These are phyloP conservation scores for Diadumene lineata DNA, from an alignment of 92 coral and sea anemone species.

Conservation along the genomic window DNA sequence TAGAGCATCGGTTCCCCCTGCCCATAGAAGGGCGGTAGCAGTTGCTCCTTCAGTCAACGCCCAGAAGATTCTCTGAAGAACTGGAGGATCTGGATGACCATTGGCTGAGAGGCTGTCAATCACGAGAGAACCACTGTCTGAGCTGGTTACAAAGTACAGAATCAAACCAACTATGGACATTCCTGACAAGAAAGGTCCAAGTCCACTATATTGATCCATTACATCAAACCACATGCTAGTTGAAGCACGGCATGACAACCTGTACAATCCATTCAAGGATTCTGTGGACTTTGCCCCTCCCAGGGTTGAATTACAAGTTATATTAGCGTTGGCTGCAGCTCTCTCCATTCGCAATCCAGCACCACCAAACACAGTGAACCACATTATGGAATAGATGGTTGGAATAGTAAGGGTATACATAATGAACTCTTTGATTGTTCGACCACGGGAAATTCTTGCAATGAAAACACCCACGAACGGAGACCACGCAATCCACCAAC, in stretches of 20 bases:
- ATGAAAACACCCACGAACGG: conserved; percentile 77
- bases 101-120: conserved; percentile 88
- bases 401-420: conserved; percentile 73
- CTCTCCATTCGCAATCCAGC: conserved; percentile 87
- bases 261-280: conserved; percentile 64
- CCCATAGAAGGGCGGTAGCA: conserved; percentile 79
- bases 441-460: conserved; percentile 72
- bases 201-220: conserved; percentile 65
- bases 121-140: conserved; percentile 90
- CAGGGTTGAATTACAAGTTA: conserved; percentile 47
- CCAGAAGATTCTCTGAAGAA: conserved; percentile 84
- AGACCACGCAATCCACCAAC: conserved; percentile 84
- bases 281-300: conserved; percentile 62
- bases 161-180: conserved; percentile 64
- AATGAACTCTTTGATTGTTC: conserved; percentile 72
- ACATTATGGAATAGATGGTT: conserved; percentile 58
- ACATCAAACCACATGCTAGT: conserved; percentile 80
- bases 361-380: conserved; percentile 86
- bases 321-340: conserved; percentile 61
- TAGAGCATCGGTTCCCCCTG: conserved; percentile 70
- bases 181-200: conserved; percentile 56
- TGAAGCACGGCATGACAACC: conserved; percentile 69
- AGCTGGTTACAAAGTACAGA: conserved; percentile 90
- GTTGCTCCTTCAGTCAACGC: conserved; percentile 90
- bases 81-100: conserved; percentile 85